Base-by-base conservation (phyloP, 1,140 invertebrate genomes). In the Drosophila azteca region DNA sequence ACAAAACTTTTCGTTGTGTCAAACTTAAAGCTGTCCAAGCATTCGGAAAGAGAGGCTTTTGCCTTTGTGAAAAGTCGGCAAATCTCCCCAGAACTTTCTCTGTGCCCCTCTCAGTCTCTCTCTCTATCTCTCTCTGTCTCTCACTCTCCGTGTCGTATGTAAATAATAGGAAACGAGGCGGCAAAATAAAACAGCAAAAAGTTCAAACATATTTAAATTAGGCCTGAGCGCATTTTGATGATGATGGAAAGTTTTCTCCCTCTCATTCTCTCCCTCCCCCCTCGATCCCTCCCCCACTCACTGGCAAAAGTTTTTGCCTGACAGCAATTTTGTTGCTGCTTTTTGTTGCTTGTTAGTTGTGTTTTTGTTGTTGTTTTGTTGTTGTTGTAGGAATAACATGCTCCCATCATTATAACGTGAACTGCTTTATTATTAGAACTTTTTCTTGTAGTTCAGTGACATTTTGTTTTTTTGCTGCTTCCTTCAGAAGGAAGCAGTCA, bases 171-270 rank as follows among this genome's bases (percentile, higher is more conserved):
- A 69, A 65, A 66, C 43, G 46, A 60, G 24, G 51, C 53, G 62
- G 63, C 62, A 68, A 68, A 29, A 59, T 29, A 46, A 45, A 49
- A 26, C 22, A 24, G 35, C 48, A 61, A 48, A 63, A 78, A 78
- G 76, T 78, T 78, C 72, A 78, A 78, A 78, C 76, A 76, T 73
- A 78, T 78, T 78, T 76, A 78, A 78, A 78, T 78, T 78, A 78
- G 72, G 76, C 76, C 76, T 78, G 72, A 78, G 73, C 76, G 67
- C 72, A 78, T 71, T 78, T 78, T 78, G 73, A 78, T 78, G 76
- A 78, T 76, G 72, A 49, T 76, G 58, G 52, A 71, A 78, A 78
- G 46, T 53, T 78, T 74, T 39, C 35, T 39, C 35, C 5, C 35
- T 4, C 35, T 39, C 35, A n/a, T n/a, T 35, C 31, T 11, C 31